Base-by-base conservation (phyloP, 2,797 vertebrate species). In the Pseudotriccus pelzelni region DNA sequence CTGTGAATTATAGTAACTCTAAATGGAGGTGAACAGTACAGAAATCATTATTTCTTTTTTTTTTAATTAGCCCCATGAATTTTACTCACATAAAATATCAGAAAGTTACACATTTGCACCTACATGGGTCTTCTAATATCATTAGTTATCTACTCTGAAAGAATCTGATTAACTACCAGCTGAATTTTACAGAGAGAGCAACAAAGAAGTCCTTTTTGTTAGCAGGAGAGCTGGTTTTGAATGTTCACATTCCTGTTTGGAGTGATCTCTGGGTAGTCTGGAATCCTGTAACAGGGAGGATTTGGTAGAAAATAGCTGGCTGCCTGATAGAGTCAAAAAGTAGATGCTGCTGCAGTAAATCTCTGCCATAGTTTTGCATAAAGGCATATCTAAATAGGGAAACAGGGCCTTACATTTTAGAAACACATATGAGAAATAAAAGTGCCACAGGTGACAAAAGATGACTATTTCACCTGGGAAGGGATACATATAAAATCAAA, bases 231-330 rank as follows among this genome's bases (percentile, higher is more conserved):
- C 36, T 67, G 34, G 0, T 68, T 73, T 69, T 70, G 76, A 93
- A 79, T 20, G 34, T 23, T 81, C 43, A 53, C 19, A 44, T 72
- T 87, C 47, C 41, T 56, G 41, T 93, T 89, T 56, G 52, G 63
- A 88, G 66, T 73, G 87, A 89, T 72, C 69, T 69, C 20, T 60
- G 56, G 7, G 34, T 60, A 84, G 28, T 76, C 44, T 86, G 69
- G 69, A 92, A 64, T 72, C 58, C 43, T 84, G 0, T n/a, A 92
- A 84, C 44, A 78, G 66, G 67, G 41, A 73, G 47, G 41, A 63
- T 95, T 92, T 90, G 75, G 58, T 41, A 91, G 72, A 68, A 93
- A 80, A 94, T 58, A 75, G 68, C 50, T 80, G 36, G 23, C 58
- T 92, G 60, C 10, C 79, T 93, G 87, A 73, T 28, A 34, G n/a